Evolutionary conservation across 2,113 vertebrate species (phyloP).

Genomic region (Nothoprocta pentlandii): DNA sequence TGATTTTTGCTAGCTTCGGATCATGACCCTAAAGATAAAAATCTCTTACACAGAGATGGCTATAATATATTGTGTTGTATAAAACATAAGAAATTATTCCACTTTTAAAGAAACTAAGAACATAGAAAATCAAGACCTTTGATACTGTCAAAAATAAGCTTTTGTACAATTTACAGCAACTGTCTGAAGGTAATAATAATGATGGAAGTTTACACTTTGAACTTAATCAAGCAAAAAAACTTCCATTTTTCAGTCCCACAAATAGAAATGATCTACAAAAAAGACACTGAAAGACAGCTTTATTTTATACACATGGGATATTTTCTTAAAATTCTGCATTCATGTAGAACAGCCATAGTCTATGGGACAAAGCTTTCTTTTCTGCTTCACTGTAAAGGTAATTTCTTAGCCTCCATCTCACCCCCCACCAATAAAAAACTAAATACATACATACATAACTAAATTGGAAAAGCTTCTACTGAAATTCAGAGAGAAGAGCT

Average conservation of each 20-base stretch:
- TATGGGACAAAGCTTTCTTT: not conserved
- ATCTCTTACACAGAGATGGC: not conserved
- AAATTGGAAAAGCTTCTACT: not conserved
- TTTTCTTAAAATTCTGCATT: not conserved
- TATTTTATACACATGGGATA: not conserved
- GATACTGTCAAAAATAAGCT: not conserved
- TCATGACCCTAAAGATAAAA: conserved; percentile 20
- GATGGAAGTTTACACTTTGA: not conserved
- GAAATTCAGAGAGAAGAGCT: not conserved
- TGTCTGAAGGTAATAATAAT: not conserved
- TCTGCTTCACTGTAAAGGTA: not conserved
- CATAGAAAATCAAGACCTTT: not conserved
- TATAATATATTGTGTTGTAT: not conserved
- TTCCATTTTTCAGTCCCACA: not conserved
- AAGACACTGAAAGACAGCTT: not conserved
- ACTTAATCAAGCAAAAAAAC: not conserved
- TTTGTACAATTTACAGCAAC: not conserved
- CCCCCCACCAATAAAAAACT: too few relatives aligned
- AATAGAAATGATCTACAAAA: not conserved
- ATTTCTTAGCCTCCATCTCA: not conserved
- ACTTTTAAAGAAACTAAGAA: not conserved
- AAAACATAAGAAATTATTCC: not conserved
- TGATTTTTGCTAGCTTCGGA: not conserved
- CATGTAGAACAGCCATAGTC: not conserved
- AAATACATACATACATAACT: too few relatives aligned